Base-by-base conservation (phyloP, 2,888 invertebrate species). In the Drosophila barbarae region DNA sequence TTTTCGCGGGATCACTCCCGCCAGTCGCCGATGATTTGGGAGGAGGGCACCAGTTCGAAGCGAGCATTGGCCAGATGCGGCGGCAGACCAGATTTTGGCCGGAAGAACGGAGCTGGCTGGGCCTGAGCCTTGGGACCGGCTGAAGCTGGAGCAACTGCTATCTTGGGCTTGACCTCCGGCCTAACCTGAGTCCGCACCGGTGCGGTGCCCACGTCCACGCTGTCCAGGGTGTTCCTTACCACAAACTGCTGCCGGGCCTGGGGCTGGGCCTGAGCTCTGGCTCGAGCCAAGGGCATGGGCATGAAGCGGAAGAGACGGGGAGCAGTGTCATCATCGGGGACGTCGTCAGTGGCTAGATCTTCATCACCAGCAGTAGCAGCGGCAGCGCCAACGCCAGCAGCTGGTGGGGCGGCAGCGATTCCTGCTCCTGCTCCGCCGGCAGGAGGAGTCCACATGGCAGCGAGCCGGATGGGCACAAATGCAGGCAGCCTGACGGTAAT, bases 361-460 rank as follows among this genome's bases (percentile, higher is more conserved):
- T 51, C 60, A n/a, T 28, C 18, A 3, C 23, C 47, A 26, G 26
- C 38, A 15, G 21, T 28, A 1, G 21, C 65, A 1, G 34, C 54
- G 7, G 38, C 61, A 26, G 26, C 5, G 23, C 23, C 23, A 0
- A 7, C 52, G 6, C 10, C 51, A 0, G 18, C 52, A 7, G 39
- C 60, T 5, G 18, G 52, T 23, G 41, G 28, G 9, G 9, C 28
- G 9, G 28, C 28, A 9, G 28, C 28, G 9, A 28, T 13, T 2
- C 18, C 57, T 8, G 30, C 28, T 8, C 23, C 72, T n/a, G 28
- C n/a, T 3, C 54, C 76, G 2, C 28, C 75, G 2, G 26, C 34
- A 82, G 89, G 21, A 89, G 89, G 87, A 87, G 90, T 49, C 85
- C 84, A 88, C 88, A 88, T 87, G 15, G 88, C 88, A 2, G 88